Base-by-base conservation (phyloP, 1,140 invertebrate genomes). In the Teleopsis dalmanni region DNA sequence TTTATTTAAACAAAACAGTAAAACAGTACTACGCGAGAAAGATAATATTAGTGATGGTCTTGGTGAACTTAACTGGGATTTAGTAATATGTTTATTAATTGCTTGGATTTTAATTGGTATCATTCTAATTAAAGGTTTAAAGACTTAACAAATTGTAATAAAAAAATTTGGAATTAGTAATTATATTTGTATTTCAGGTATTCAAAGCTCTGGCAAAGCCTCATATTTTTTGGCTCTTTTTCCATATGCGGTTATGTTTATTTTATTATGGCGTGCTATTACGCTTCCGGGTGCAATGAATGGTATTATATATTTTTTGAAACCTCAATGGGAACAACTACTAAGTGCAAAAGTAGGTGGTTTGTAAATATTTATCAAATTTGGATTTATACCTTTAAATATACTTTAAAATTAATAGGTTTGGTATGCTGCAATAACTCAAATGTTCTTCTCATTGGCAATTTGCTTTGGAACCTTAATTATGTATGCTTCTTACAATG, bases 341-440 rank as follows among this genome's bases (percentile, higher is more conserved):
- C 71, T 83, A 16, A 76, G 83, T 68, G 73, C 81, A 8, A 74
- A 76, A 53, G 47, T 52, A 48, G 16, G 47, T 48, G 31, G 3
- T 7, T 38, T 5, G 8, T n/a, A n/a, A n/a, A n/a, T n/a, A n/a
- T n/a, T n/a, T n/a, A n/a, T n/a, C n/a, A n/a, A n/a, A n/a, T 46
- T n/a, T 3, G 1, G 29, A 46, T 19, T 48, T 2, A 14, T 16
- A 45, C 8, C 14, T 45, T 4, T 23, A 29, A 7, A 18, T 35
- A 14, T 33, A 31, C 4, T 2, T n/a, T 46, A 38, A 8, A 1
- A 35, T 25, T 43, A 29, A 18, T 36, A 78, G 69, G 83, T 87
- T 0, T 93, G 88, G 89, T 88, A 88, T 55, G 83, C 86, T 10
- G 88, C 88, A 19, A 84, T 88, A 0, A 86, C 85, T 0, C 89